These are phyloP conservation scores for Sminthurides aquaticus DNA, from an alignment of 2,888 invertebrate genomes.

Conservation along the genomic window DNA sequence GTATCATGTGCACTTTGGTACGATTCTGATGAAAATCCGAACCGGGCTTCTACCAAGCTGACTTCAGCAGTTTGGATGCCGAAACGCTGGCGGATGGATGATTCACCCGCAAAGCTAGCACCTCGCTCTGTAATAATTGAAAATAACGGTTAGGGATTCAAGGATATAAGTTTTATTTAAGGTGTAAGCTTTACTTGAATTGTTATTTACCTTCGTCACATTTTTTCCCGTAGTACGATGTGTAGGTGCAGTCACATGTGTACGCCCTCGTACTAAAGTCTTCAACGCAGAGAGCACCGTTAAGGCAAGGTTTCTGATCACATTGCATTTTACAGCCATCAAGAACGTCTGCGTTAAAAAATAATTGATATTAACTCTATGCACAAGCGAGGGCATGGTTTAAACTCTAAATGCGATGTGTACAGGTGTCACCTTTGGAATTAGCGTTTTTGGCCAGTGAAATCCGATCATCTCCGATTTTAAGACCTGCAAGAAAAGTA, in stretches of 20 bases:
- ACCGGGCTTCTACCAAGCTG: constrained; percentile 62
- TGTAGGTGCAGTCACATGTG: constrained; percentile 79
- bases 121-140: constrained; percentile 61
- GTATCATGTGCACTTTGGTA: constrained; percentile 65
- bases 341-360: constrained; percentile 45
- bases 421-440: constrained; percentile 20
- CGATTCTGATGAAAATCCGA: constrained; percentile 66
- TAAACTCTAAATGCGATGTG: too few relatives aligned
- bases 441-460: constrained; percentile 32
- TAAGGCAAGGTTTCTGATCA: constrained; percentile 77
- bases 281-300: constrained; percentile 78
- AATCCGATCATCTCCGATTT: constrained; percentile 70
- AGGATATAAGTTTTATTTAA: too few relatives aligned
- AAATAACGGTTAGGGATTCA: too few relatives aligned
- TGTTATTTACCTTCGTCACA: constrained; percentile 63
- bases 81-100: constrained; percentile 70
- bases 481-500: constrained; percentile 63
- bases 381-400: neutral
- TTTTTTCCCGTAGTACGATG: constrained; percentile 80
- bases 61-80: constrained; percentile 59
- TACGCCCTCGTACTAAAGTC: constrained; percentile 79
- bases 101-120: constrained; percentile 80
- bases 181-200: too few relatives aligned
- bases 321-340: constrained; percentile 83
- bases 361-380: neutral